Evolutionary conservation across 2,888 invertebrate species (phyloP).

Genomic region (Melinaea menophilus): DNA sequence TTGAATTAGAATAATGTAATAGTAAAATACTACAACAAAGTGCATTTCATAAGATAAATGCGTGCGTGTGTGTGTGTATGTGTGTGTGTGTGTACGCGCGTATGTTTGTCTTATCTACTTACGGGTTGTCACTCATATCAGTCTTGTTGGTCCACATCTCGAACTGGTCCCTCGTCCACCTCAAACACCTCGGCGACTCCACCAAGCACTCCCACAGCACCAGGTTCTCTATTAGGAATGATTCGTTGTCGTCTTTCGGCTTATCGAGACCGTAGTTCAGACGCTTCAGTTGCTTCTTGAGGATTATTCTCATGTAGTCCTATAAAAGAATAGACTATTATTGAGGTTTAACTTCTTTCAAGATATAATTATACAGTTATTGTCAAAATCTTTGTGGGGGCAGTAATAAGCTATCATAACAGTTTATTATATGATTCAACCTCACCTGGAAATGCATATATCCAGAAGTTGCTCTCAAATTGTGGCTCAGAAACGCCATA

Average conservation of each 20-base stretch:
- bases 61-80: not conserved
- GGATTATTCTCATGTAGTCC: slow-evolving; percentile 66
- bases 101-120: slow-evolving; percentile 31
- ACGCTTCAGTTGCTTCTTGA: slow-evolving; percentile 62
- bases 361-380: not conserved
- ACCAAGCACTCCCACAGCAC: slow-evolving; percentile 79
- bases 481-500: slow-evolving; percentile 71
- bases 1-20: slow-evolving; percentile 2
- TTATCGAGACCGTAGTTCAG: slow-evolving; percentile 72
- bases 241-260: slow-evolving; percentile 74
- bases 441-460: slow-evolving; percentile 71
- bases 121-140: slow-evolving; percentile 65
- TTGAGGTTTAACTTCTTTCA: not conserved
- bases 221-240: slow-evolving; percentile 77
- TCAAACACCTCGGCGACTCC: slow-evolving; percentile 73
- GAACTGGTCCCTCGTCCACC: slow-evolving; percentile 71
- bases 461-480: slow-evolving; percentile 69
- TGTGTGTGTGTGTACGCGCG: not conserved
- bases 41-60: not conserved
- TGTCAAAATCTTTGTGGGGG: not conserved
- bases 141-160: slow-evolving; percentile 50
- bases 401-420: slow-evolving; percentile 1
- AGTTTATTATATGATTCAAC: slow-evolving; percentile 8
- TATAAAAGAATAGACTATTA: slow-evolving; percentile 35
- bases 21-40: not conserved